A percentile compares a stretch with the other conserved stretches of the same genome.
These are phyloP conservation scores for Erpornis zantholeuca DNA, from an alignment of 2,113 vertebrate species.

Conservation along the genomic window DNA sequence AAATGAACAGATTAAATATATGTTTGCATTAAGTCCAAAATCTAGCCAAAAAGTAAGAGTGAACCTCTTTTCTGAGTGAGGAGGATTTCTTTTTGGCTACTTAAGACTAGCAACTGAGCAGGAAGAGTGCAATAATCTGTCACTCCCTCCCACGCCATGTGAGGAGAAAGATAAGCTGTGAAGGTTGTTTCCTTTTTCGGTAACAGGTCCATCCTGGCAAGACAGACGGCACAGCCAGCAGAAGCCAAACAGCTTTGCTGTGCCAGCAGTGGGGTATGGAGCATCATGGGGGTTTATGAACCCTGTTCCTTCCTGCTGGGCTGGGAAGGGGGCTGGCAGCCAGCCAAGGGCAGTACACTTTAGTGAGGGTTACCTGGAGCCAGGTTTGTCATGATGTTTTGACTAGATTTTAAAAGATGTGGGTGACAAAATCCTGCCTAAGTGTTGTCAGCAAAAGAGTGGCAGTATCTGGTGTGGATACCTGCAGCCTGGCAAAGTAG, in stretches of 20 bases:
- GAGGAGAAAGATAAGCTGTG: not conserved
- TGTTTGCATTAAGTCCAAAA: not conserved
- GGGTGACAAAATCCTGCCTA: not conserved
- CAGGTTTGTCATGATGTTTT: not conserved
- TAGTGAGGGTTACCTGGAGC: not conserved
- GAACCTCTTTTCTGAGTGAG: not conserved
- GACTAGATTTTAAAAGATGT: not conserved
- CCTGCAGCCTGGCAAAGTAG: not conserved
- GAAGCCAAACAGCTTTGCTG: not conserved
- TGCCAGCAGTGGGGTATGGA: not conserved
- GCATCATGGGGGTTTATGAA: not conserved
- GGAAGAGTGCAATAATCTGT: not conserved
- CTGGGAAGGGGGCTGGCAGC: not conserved
- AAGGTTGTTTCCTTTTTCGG: not conserved
- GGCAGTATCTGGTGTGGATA: not conserved
- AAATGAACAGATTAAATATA: not conserved
- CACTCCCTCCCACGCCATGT: not conserved
- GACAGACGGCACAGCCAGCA: not conserved
- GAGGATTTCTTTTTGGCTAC: not conserved
- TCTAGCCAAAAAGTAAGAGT: not conserved
- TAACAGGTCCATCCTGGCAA: not conserved
- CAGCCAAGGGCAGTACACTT: not conserved
- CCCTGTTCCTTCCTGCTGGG: not conserved
- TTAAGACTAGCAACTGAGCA: not conserved
- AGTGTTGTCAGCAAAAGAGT: not conserved